These are phyloP conservation scores for Antennarius maculatus DNA, from an alignment of 2,797 vertebrate genomes.

Conservation along the genomic window DNA sequence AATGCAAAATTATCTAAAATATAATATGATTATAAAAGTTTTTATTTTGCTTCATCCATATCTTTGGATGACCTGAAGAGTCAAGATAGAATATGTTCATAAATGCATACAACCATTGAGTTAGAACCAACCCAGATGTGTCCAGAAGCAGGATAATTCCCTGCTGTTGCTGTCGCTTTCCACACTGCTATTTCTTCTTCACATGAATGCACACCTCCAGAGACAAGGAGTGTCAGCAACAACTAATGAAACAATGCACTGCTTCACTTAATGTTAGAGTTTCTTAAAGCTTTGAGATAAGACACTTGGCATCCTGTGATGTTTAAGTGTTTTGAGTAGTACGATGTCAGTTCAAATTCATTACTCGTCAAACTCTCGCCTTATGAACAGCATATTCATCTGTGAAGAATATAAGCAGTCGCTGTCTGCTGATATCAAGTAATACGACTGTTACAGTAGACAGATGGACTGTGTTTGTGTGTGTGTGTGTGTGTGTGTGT, in stretches of 20 bases:
- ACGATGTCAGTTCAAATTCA: neutral
- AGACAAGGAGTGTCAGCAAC: neutral
- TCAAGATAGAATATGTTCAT: constrained; percentile 6
- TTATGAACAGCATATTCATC: neutral
- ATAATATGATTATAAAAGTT: neutral
- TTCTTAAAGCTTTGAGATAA: too few relatives aligned
- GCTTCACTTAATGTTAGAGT: too few relatives aligned
- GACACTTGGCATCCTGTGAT: too few relatives aligned
- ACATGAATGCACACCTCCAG: neutral
- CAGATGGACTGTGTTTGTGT: constrained; percentile 41
- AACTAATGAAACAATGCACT: too few relatives aligned
- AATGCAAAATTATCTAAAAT: neutral
- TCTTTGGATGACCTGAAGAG: constrained; percentile 6
- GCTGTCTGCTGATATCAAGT: constrained; percentile 54
- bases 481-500: constrained; percentile 17
- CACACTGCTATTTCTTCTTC: constrained; percentile 9
- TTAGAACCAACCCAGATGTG: constrained; percentile 1
- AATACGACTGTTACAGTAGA: constrained; percentile 60
- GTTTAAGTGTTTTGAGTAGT: too few relatives aligned
- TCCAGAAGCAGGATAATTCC: constrained; percentile 18
- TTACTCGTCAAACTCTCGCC: neutral
- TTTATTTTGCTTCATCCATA: too few relatives aligned
- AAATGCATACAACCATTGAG: neutral
- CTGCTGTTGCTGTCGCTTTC: neutral
- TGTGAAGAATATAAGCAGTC: neutral